Evolutionary conservation across 2,888 invertebrate species (phyloP).

Genomic region (Aphidius colemani): DNA sequence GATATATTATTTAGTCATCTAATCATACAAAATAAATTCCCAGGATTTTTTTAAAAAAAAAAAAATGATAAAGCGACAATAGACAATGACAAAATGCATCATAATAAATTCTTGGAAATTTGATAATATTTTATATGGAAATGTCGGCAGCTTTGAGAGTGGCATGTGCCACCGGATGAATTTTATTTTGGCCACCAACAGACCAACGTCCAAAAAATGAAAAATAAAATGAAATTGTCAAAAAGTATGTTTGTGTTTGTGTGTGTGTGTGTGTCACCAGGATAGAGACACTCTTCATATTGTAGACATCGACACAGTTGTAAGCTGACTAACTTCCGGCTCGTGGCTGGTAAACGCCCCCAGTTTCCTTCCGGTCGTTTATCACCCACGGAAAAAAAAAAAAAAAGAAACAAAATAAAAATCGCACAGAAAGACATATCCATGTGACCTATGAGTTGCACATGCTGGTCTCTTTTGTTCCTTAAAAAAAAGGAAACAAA

Average conservation of each 20-base stretch:
- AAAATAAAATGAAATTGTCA: neutral
- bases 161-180: constrained; percentile 32
- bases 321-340: constrained; percentile 40
- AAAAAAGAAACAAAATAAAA: neutral
- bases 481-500: neutral
- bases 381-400: constrained; percentile 39
- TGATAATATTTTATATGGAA: neutral
- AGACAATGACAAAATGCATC: too few relatives aligned
- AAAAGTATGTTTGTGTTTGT: too few relatives aligned
- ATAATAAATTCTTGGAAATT: too few relatives aligned
- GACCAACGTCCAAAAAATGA: constrained; percentile 8
- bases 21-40: too few relatives aligned
- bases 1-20: too few relatives aligned
- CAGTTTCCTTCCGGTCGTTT: constrained; percentile 56
- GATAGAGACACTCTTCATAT: too few relatives aligned
- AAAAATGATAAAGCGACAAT: too few relatives aligned
- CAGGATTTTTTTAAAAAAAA: too few relatives aligned
- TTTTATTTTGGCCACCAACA: constrained; percentile 32
- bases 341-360: constrained; percentile 49
- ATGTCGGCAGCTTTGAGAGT: constrained; percentile 29
- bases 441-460: neutral
- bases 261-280: too few relatives aligned
- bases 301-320: too few relatives aligned
- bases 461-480: constrained; percentile 11
- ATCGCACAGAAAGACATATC: neutral